Evolutionary conservation across 64 coral and sea anemone species (phyloP).

Genomic region (Acropora yongei): DNA sequence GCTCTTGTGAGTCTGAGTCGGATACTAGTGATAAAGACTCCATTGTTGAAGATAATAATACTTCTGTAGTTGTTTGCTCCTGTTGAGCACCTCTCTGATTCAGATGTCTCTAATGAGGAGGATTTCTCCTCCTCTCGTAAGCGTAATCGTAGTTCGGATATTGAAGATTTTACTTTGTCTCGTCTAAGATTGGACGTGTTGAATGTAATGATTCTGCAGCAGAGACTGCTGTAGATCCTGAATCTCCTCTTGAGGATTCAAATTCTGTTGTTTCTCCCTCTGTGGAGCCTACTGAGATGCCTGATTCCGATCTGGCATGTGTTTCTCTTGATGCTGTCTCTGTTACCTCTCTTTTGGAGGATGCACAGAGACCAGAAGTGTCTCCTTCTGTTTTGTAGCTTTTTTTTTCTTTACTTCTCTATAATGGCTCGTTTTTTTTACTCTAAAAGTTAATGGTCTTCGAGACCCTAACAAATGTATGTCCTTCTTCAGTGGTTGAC

Average conservation of each 20-base stretch:
- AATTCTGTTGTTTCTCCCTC: neutral
- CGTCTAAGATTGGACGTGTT: neutral
- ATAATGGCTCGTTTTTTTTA: neutral
- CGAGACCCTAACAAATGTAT: neutral
- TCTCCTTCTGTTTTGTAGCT: neutral
- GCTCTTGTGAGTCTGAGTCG: neutral
- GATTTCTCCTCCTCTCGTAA: neutral
- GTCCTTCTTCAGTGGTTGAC: conserved; percentile 40
- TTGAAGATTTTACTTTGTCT: neutral
- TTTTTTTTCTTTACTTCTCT: neutral
- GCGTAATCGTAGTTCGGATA: neutral
- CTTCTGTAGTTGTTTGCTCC: too few species aligned
- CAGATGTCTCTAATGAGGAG: neutral
- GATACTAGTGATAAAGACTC: neutral
- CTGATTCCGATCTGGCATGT: neutral
- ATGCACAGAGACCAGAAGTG: neutral
- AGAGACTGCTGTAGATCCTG: neutral
- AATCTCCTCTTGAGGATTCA: neutral
- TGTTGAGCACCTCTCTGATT: neutral
- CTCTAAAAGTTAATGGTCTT: conserved; percentile 50
- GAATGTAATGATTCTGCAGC: neutral
- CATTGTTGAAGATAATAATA: neutral
- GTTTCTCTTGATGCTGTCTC: neutral
- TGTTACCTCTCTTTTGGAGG: neutral
- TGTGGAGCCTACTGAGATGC: neutral